These are phyloP conservation scores for Meiosimyza platycephala DNA, from an alignment of 2,888 invertebrate genomes.

Conservation along the genomic window DNA sequence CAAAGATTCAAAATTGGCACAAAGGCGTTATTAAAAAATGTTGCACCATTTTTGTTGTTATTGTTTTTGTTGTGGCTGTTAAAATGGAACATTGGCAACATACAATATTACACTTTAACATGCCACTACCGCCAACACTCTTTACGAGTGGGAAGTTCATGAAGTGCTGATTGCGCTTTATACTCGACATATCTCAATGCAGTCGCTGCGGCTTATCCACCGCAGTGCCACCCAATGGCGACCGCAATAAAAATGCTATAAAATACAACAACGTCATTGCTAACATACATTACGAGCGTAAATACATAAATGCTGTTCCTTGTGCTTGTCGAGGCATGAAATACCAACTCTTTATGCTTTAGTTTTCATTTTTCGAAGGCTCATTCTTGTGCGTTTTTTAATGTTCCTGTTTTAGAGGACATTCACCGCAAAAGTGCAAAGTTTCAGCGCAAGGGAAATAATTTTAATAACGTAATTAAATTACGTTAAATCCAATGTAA, in stretches of 20 bases:
- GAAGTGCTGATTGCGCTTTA: conserved; percentile 16
- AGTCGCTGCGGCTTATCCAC: not conserved
- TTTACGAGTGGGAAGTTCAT: not conserved
- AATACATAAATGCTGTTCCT: no score
- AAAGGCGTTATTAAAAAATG: conserved; percentile 32
- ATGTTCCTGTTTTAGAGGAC: conserved; percentile 20
- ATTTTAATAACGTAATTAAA: no score
- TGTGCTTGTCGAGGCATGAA: not conserved
- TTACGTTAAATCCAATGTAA: no score
- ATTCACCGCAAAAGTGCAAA: conserved; percentile 18
- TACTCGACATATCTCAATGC: not conserved
- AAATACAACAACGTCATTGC: conserved; percentile 26
- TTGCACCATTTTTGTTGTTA: conserved; percentile 20
- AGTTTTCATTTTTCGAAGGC: conserved; percentile 7
- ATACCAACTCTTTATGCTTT: not conserved
- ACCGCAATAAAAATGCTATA: conserved; percentile 33
- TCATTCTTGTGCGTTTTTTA: not conserved
- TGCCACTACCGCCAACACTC: conserved; percentile 1
- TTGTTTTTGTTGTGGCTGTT: not conserved
- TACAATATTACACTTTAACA: conserved; percentile 2
- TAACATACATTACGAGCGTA: not conserved
- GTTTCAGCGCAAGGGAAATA: not conserved
- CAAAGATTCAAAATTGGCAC: conserved; percentile 26
- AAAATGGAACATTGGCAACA: not conserved
- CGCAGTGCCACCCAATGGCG: not conserved